These are phyloP conservation scores for Agriotes lineatus DNA, from an alignment of 2,888 invertebrate genomes.

Conservation along the genomic window DNA sequence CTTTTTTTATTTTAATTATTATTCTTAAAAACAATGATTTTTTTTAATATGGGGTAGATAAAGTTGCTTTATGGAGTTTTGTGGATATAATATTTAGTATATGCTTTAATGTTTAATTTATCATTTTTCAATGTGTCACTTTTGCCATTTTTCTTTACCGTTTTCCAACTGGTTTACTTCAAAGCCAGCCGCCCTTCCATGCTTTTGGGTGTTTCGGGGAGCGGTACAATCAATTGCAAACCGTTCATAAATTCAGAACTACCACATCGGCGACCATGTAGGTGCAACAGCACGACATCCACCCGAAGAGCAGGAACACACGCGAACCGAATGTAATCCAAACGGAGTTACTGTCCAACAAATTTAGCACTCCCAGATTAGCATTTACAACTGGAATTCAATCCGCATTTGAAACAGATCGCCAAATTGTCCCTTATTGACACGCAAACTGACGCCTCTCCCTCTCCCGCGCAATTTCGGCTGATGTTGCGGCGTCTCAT, in stretches of 20 bases:
- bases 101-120: no score
- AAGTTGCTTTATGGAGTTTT: no score
- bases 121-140: no score
- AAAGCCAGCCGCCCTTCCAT: no score
- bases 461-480: slow-evolving; percentile 22
- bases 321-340: slow-evolving; percentile 41
- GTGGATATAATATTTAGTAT: no score
- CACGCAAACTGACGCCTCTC: slow-evolving; percentile 30
- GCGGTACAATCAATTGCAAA: not conserved
- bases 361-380: slow-evolving; percentile 41
- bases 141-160: no score
- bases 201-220: not conserved
- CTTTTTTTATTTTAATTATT: no score
- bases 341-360: slow-evolving; percentile 43
- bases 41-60: no score
- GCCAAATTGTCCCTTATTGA: slow-evolving; percentile 37
- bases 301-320: slow-evolving; percentile 33
- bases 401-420: slow-evolving; percentile 36
- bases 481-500: slow-evolving; percentile 23
- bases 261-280: not conserved
- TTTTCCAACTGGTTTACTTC: no score
- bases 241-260: not conserved
- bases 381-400: slow-evolving; percentile 44
- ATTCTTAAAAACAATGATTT: no score
- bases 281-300: slow-evolving; percentile 8